Percentiles rank a stretch among this genome's conserved stretches.
These are phyloP conservation scores for Calidris pygmaea DNA, from an alignment of 2,113 vertebrate genomes.

Conservation along the genomic window DNA sequence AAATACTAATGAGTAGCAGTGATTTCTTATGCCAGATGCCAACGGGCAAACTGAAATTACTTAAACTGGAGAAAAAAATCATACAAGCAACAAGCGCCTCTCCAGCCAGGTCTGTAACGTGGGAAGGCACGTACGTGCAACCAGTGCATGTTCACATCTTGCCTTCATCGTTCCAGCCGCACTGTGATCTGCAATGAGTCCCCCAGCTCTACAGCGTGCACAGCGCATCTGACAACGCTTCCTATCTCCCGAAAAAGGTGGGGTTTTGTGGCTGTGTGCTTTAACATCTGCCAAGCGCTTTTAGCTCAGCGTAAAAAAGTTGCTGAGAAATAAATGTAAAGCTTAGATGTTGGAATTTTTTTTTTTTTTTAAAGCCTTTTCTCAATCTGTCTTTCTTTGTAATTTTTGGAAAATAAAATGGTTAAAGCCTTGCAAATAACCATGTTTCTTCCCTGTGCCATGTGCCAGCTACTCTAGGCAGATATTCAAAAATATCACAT, in stretches of 20 bases:
- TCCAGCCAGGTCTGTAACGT: background rate
- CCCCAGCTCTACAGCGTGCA: background rate
- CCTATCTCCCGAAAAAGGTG: background rate
- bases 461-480: constrained; percentile 53
- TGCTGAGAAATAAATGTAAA: constrained; percentile 19
- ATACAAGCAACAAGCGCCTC: rapidly evolving
- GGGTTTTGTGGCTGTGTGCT: background rate
- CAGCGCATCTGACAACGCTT: background rate
- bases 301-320: background rate
- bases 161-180: background rate
- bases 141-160: rapidly evolving
- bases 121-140: background rate
- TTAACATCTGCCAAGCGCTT: background rate
- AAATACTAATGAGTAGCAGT: background rate
- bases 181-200: background rate
- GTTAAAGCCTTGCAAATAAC: constrained; percentile 27
- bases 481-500: constrained; percentile 48
- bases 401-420: constrained; percentile 22
- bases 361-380: background rate
- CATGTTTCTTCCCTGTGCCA: background rate
- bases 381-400: constrained; percentile 12
- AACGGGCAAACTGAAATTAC: background rate
- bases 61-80: background rate
- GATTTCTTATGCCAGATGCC: background rate
- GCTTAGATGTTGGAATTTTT: background rate